Conservation (phyloP, 2,113 vertebrate genomes). For the Hoplias malabaricus region DNA sequence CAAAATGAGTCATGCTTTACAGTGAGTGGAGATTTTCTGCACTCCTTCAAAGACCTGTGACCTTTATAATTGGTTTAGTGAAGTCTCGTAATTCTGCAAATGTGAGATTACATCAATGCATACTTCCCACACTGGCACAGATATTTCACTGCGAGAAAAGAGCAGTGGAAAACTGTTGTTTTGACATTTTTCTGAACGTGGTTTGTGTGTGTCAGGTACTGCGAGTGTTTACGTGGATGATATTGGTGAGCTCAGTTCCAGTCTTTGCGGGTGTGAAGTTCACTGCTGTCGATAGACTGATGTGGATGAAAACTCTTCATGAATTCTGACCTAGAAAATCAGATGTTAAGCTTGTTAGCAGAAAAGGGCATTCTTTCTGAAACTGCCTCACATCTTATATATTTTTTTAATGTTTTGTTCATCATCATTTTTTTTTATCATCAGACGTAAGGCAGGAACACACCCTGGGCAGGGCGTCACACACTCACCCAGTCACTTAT, state of each 20-base stretch:
- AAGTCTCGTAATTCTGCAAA: not conserved
- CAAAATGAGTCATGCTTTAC: constrained; percentile 43
- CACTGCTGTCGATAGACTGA: not conserved
- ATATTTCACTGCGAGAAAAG: not conserved
- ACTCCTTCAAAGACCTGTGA: constrained; percentile 22
- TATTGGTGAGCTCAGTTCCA: no score
- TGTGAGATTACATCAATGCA: constrained; percentile 15
- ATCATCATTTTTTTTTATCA: not conserved
- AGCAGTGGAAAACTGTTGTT: constrained; percentile 17
- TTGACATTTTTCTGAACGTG: constrained; percentile 2
- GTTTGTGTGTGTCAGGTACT: not conserved
- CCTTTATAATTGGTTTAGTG: constrained; percentile 37
- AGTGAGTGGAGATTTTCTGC: constrained; percentile 36
- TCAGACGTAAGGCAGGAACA: no score
- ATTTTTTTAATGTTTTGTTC: not conserved
- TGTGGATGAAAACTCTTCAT: not conserved
- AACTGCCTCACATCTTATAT: constrained; percentile 1
- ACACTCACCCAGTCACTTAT: no score
- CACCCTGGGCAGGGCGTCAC: no score
- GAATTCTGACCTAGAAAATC: not conserved
- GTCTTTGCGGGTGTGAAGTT: not conserved
- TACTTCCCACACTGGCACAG: constrained; percentile 34
- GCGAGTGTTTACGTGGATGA: not conserved
- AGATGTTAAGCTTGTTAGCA: constrained; percentile 14
- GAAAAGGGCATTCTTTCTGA: constrained; percentile 6